These are phyloP conservation scores for Tachina lurida DNA, from an alignment of 2,888 invertebrate species.

Conservation along the genomic window DNA sequence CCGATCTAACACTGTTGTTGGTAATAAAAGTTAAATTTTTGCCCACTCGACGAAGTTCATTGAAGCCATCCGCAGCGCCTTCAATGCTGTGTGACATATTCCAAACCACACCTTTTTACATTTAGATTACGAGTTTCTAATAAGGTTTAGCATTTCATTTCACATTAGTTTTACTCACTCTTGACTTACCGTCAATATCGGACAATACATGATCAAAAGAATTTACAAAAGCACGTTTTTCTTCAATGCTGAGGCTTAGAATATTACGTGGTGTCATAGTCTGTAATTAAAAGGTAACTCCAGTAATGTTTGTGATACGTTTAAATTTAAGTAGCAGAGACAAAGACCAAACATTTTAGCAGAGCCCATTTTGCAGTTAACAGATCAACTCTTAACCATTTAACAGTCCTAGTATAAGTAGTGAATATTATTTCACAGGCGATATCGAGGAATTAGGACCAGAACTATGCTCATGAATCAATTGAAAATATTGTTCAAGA, in stretches of 20 bases:
- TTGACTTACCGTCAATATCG: conserved; percentile 85
- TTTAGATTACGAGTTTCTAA: no score
- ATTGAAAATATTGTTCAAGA: no score
- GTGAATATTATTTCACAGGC: no score
- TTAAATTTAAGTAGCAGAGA: no score
- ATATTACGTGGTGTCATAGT: conserved; percentile 74
- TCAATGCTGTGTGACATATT: conserved; percentile 77
- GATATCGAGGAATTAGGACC: no score
- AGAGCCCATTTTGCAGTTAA: no score
- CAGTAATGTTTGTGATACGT: no score
- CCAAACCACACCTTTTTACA: conserved; percentile 83
- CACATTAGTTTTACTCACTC: background rate
- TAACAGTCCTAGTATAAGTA: no score
- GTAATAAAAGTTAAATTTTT: conserved; percentile 82
- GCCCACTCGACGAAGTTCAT: conserved; percentile 80
- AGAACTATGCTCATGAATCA: no score
- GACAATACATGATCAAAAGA: conserved; percentile 85
- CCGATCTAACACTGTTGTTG: conserved; percentile 81
- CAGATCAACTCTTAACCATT: no score
- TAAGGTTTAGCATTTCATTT: background rate
- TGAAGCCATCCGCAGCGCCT: conserved; percentile 78
- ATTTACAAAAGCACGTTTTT: conserved; percentile 81
- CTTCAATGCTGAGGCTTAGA: conserved; percentile 76
- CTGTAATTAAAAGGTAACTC: conserved; percentile 23
- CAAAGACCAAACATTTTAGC: no score